phyloP scores from a whole-genome alignment of 2,113 vertebrate species.

The Paracanthobrama guichenoti region DNA sequence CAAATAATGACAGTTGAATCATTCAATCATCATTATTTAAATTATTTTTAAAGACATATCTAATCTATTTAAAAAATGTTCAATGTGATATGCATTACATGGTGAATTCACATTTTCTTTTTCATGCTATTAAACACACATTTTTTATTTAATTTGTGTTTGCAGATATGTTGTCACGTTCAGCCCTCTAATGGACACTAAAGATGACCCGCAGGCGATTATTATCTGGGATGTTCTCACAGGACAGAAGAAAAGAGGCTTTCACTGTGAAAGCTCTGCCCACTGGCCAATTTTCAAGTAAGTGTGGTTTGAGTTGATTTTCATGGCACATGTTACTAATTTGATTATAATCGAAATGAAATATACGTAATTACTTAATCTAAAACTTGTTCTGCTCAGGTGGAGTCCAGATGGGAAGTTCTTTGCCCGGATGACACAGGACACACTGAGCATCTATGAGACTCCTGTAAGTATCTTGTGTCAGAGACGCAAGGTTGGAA shows the following conservation, averaged over 20 bases:
- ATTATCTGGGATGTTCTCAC: constrained; percentile 99
- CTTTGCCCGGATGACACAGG: constrained; percentile 95
- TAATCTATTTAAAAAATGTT: no score
- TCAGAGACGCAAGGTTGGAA: neutral
- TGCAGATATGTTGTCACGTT: constrained; percentile 94
- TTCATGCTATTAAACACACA: neutral
- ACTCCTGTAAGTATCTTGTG: constrained; percentile 85
- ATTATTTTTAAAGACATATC: neutral
- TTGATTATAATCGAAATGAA: neutral
- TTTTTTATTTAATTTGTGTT: neutral
- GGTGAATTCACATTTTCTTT: neutral
- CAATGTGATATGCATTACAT: neutral
- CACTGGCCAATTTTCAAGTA: constrained; percentile 99
- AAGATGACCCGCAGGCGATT: constrained; percentile 97
- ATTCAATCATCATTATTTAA: neutral
- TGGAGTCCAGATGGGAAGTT: constrained; percentile 99
- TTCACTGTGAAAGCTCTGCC: constrained; percentile 97
- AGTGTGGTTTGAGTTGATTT: constrained; percentile 55
- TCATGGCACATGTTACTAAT: neutral
- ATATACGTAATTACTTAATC: neutral
- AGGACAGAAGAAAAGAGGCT: constrained; percentile 96
- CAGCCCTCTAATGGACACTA: constrained; percentile 95
- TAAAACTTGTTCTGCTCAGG: constrained; percentile 65
- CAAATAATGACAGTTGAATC: neutral
- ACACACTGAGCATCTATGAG: constrained; percentile 97